Conservation (phyloP, 2,888 invertebrate species). For the Drosophila trichaetosa region DNA sequence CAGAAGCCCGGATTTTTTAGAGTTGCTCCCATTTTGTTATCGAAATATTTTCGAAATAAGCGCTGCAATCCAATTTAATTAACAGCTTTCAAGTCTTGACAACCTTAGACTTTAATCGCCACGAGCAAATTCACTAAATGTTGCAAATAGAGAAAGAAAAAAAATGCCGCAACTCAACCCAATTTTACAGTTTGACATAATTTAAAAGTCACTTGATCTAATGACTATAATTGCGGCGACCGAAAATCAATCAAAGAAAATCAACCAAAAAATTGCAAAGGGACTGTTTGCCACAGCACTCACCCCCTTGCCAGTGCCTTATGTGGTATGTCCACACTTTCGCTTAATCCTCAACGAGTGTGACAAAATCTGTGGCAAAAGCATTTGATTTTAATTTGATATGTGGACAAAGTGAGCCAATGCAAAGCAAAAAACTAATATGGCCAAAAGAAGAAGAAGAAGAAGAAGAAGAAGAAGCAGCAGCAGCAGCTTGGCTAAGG, state of each 20-base stretch:
- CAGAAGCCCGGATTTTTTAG: not conserved
- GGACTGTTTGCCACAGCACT: not conserved
- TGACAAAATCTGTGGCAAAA: conserved; percentile 60
- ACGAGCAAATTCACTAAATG: not conserved
- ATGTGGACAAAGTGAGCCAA: conserved; percentile 7
- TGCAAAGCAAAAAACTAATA: conserved; percentile 18
- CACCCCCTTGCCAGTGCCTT: not conserved
- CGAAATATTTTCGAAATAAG: not conserved
- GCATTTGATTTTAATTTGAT: conserved; percentile 23
- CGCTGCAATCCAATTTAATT: conserved; percentile 1
- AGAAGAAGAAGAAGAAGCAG: conserved; percentile 12
- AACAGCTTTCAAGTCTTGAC: conserved; percentile 6
- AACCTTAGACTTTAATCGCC: not conserved
- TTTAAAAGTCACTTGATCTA: conserved; percentile 57
- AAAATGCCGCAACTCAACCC: conserved; percentile 16
- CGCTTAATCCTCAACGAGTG: conserved; percentile 34
- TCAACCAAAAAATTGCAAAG: conserved; percentile 11
- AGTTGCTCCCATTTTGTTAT: not conserved
- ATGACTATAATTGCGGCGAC: conserved; percentile 43
- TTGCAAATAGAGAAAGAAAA: not conserved
- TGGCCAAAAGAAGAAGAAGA: conserved; percentile 9
- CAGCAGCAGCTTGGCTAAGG: conserved; percentile 18
- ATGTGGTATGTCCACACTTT: conserved; percentile 24
- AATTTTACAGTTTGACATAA: conserved; percentile 40
- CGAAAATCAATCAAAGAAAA: conserved; percentile 40